Evolutionary conservation across 2,113 vertebrate genomes (phyloP).

Genomic region (Gadus chalcogrammus): DNA sequence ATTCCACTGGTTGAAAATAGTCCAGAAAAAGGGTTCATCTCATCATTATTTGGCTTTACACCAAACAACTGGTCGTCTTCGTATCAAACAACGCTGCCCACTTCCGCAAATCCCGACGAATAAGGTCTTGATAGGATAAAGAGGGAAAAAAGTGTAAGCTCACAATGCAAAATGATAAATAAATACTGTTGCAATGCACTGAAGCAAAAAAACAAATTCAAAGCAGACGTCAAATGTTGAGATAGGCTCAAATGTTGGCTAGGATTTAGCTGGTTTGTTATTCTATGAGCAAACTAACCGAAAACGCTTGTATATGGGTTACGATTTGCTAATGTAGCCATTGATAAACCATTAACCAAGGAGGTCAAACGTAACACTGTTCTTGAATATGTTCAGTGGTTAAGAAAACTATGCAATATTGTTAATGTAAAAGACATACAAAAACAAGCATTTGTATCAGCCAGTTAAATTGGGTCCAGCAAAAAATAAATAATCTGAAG

Average conservation of each 20-base stretch:
- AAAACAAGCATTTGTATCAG: too few relatives aligned
- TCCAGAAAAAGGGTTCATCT: conserved; percentile 49
- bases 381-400: too few relatives aligned
- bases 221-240: conserved; percentile 24
- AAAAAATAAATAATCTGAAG: too few relatives aligned
- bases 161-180: conserved; percentile 62
- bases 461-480: too few relatives aligned
- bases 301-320: too few relatives aligned
- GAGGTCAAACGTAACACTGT: too few relatives aligned
- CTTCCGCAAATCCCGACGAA: conserved; percentile 83
- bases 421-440: too few relatives aligned
- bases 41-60: conserved; percentile 50
- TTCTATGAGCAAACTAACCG: too few relatives aligned
- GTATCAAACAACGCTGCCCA: conserved; percentile 83
- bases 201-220: conserved; percentile 31
- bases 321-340: too few relatives aligned
- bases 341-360: too few relatives aligned
- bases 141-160: conserved; percentile 89
- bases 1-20: conserved; percentile 34
- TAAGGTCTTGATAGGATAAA: conserved; percentile 94
- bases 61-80: conserved; percentile 82
- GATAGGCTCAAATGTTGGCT: conserved; percentile 17
- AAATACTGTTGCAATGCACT: conserved; percentile 24
- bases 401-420: too few relatives aligned
- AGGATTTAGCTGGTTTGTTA: conserved; percentile 6